Base-by-base conservation (phyloP, 35 echinoderm and acorn worm species). In the Acanthaster planci region DNA sequence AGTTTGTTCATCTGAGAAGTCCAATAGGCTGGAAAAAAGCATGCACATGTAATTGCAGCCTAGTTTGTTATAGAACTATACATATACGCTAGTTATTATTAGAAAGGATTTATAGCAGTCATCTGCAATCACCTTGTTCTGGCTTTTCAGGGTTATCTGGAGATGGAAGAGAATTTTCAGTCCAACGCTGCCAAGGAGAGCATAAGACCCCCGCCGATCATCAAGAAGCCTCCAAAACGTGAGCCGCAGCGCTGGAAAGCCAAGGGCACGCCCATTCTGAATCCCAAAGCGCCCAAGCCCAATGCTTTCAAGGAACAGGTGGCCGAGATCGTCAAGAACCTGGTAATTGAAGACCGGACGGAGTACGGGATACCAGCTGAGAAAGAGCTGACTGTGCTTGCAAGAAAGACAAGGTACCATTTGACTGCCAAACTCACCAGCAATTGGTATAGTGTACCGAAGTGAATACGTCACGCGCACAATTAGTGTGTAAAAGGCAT, bases 131-230 rank as follows among this genome's bases (percentile, higher is more conserved):
- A n/a, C n/a, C n/a, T n/a, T n/a, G 4, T 47, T 47, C 42, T 47
- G 42, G 4, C 42, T 64, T 88, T 60, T 17, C 54, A 99, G 96
- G 96, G 96, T 0, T 94, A 89, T 81, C 86, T 99, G 40, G 78
- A 68, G 29, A 91, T 92, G 37, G 89, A 88, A 40, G 89, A 85
- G 80, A 44, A 52, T 15, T 99, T 94, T 55, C 81, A 81, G 37
- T 99, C 96, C 17, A 94, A 88, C 34, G 77, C 96, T 54, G 96
- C 96, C 32, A 91, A 91, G 78, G 96, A 99, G 77, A 86, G 86
- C 39, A 51, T 88, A 0, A 39, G 53, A 68, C 91, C 86, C 8
- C 89, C 89, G 19, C 88, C 92, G 38, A 68, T 83, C 8, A 32
- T 87, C 50, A 22, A 78, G 38, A 93, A 80, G 39, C 35, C 76